Conservation (phyloP, 1,140 invertebrate genomes). For the Calephelis virginiensis region DNA sequence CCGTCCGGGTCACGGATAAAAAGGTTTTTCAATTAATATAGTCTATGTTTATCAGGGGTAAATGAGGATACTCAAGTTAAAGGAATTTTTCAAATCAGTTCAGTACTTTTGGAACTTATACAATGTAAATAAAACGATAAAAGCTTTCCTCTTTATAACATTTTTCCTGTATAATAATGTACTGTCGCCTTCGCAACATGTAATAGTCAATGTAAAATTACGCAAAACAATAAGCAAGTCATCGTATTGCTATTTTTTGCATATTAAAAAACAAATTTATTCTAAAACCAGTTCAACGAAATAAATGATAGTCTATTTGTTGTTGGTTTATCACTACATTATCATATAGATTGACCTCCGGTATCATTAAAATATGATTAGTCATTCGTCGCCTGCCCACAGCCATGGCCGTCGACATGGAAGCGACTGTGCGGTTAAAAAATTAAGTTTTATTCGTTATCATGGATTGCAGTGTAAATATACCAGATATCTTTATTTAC, state of each 20-base stretch:
- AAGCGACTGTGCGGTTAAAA: constrained; percentile 27
- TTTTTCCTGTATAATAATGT: no score
- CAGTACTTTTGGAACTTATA: no score
- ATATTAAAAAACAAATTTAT: constrained; percentile 17
- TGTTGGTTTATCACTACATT: constrained; percentile 25
- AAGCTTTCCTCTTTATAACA: no score
- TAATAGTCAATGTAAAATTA: background rate
- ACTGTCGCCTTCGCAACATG: background rate
- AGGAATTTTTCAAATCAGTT: no score
- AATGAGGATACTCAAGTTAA: no score
- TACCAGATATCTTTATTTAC: constrained; percentile 15
- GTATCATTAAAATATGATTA: constrained; percentile 31
- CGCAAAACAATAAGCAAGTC: no score
- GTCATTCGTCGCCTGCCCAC: constrained; percentile 21
- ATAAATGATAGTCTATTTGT: constrained; percentile 13
- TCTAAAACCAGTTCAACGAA: constrained; percentile 12
- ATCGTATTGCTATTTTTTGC: background rate
- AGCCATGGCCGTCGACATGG: constrained; percentile 22
- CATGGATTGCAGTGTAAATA: constrained; percentile 21
- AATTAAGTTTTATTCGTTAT: constrained; percentile 15
- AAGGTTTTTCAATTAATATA: no score
- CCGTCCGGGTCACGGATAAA: no score
- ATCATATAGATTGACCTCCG: constrained; percentile 30
- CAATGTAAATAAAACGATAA: no score
- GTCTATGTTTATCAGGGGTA: no score